These are phyloP conservation scores for Tetragonula carbonaria DNA, from an alignment of 2,888 invertebrate genomes.

Conservation along the genomic window DNA sequence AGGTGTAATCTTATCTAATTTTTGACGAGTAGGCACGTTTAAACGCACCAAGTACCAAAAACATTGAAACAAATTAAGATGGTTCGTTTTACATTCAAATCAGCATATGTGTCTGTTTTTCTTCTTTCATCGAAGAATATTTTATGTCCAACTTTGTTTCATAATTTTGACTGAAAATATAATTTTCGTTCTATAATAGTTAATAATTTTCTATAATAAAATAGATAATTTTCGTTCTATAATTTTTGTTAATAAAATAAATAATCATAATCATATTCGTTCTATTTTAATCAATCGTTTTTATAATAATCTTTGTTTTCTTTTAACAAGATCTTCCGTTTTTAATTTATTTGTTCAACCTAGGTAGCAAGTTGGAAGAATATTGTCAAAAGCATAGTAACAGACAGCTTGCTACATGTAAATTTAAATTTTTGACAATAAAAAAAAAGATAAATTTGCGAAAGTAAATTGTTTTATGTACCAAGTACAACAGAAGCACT, in stretches of 20 bases:
- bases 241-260: too few relatives aligned
- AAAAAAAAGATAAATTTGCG: too few relatives aligned
- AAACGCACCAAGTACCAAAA: conserved; percentile 10
- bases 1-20: not conserved
- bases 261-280: too few relatives aligned
- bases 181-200: too few relatives aligned
- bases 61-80: conserved; percentile 21
- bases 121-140: conserved; percentile 28
- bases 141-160: conserved; percentile 21
- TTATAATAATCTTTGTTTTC: not conserved
- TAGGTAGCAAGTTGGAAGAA: not conserved
- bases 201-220: too few relatives aligned
- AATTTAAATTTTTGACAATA: too few relatives aligned
- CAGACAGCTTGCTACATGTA: too few relatives aligned
- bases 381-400: too few relatives aligned
- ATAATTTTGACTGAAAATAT: conserved; percentile 18
- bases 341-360: not conserved
- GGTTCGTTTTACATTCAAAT: conserved; percentile 52
- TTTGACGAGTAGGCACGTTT: too few relatives aligned
- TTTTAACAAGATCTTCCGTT: not conserved
- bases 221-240: too few relatives aligned
- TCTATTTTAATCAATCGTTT: not conserved
- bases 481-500: too few relatives aligned
- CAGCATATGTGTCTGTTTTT: not conserved
- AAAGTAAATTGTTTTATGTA: too few relatives aligned